These are phyloP conservation scores for Tortrix viridana DNA, from an alignment of 2,888 invertebrate species.

Conservation along the genomic window DNA sequence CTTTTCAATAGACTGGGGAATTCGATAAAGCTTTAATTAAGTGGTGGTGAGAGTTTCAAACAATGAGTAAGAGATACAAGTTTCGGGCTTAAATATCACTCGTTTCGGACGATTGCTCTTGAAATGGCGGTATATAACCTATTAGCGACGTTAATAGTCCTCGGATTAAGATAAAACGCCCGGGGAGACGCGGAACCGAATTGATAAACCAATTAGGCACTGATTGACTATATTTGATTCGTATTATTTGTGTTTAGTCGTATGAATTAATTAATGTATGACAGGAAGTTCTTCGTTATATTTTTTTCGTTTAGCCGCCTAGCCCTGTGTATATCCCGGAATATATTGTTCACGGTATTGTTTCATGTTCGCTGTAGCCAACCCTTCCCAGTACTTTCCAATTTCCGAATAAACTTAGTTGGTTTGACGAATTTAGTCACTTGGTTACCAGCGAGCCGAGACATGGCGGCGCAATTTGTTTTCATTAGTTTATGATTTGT, in stretches of 20 bases:
- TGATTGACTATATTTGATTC: constrained; percentile 6
- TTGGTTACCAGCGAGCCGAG: constrained; percentile 32
- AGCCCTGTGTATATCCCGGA: no score
- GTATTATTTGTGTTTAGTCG: constrained; percentile 7
- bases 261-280: no score
- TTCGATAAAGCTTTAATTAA: constrained; percentile 63
- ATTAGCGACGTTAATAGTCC: constrained; percentile 28
- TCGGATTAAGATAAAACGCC: constrained; percentile 22
- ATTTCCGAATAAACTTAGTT: constrained; percentile 21
- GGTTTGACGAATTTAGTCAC: constrained; percentile 25
- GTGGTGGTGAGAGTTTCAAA: constrained; percentile 50
- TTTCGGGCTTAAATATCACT: constrained; percentile 37
- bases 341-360: no score
- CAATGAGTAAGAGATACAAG: constrained; percentile 49
- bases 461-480: constrained; percentile 36
- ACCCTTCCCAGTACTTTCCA: constrained; percentile 27
- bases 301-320: no score
- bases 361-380: neutral
- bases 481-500: constrained; percentile 37
- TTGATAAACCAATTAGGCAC: constrained; percentile 20
- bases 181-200: constrained; percentile 10
- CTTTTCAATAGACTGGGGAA: constrained; percentile 56
- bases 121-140: constrained; percentile 33
- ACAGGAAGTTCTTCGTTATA: no score
- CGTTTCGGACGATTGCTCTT: constrained; percentile 23